Base-by-base conservation (phyloP, 2,888 invertebrate genomes). In the Steinernema hermaphroditum region DNA sequence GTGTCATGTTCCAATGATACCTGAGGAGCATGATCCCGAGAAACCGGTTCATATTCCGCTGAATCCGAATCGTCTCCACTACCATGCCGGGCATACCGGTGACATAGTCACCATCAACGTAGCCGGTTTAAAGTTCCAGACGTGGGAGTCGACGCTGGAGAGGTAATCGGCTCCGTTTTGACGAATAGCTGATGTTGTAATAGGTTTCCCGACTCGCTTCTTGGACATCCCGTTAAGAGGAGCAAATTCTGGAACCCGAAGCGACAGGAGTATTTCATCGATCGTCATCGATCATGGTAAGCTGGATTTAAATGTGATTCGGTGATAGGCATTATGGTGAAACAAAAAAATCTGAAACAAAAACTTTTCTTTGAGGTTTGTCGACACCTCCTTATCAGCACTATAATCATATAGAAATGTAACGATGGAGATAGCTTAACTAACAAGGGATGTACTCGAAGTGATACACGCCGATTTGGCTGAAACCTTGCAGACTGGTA, bases 241-340 rank as follows among this genome's bases (percentile, higher is more conserved):
- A 76, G 75, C 72, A 74, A 75, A 19, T 85, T 77, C 73, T 87
- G 78, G 74, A 80, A 83, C 29, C 73, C 77, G 8, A 74, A 78
- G 37, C 80, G 79, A 16, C 75, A 80, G n/a, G 86, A 86, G 71
- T 86, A 80, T 70, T 86, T 86, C 71, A 84, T 86, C 73, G 86
- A 86, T 72, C 78, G 86, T n/a, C 85, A 86, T 73, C 72, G 85
- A 69, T 75, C 78, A 8, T 76, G 82, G 82, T 83, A 57, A 69
- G 79, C 74, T 16, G 49, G n/a, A n/a, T n/a, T 70, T 32, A 69
- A 37, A 37, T 12, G 37, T 4, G 37, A 37, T 19, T 16, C 50
- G 19, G 19, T 50, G 22, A n/a, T n/a, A n/a, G n/a, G n/a, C n/a
- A n/a, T n/a, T n/a, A n/a, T n/a, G n/a, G n/a, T n/a, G n/a, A n/a